phyloP scores from a whole-genome alignment of 2,113 vertebrate species.

The pig (Sus scrofa) region T2T-Sscrofa CM000813.6:152206501-152207000 shows the following conservation, averaged over 20 bases:
- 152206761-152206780: slow-evolving; percentile 69
- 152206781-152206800: slow-evolving; percentile 72
- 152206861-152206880: slow-evolving; percentile 76
- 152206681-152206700: slow-evolving; percentile 66
- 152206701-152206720: slow-evolving; percentile 69
- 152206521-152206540: slow-evolving; percentile 56
- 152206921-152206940: slow-evolving; percentile 84
- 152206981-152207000: slow-evolving; percentile 84
- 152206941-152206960: slow-evolving; percentile 84
- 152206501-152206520: slow-evolving; percentile 37
- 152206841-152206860: slow-evolving; percentile 75
- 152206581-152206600: slow-evolving; percentile 62
- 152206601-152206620: slow-evolving; percentile 66
- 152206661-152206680: slow-evolving; percentile 71
- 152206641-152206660: slow-evolving; percentile 62
- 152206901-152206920: slow-evolving; percentile 79
- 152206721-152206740: slow-evolving; percentile 71
- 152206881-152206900: slow-evolving; percentile 76
- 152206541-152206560: slow-evolving; percentile 67
- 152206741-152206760: slow-evolving; percentile 78
- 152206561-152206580: slow-evolving; percentile 67
- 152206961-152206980: slow-evolving; percentile 82
- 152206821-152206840: slow-evolving; percentile 82
- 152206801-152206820: slow-evolving; percentile 81
- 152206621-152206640: slow-evolving; percentile 68